Percentiles rank a stretch among this genome's conserved stretches.
Evolutionary conservation across 2,888 invertebrate species (phyloP).

Genomic region (Orthosia cruda): DNA sequence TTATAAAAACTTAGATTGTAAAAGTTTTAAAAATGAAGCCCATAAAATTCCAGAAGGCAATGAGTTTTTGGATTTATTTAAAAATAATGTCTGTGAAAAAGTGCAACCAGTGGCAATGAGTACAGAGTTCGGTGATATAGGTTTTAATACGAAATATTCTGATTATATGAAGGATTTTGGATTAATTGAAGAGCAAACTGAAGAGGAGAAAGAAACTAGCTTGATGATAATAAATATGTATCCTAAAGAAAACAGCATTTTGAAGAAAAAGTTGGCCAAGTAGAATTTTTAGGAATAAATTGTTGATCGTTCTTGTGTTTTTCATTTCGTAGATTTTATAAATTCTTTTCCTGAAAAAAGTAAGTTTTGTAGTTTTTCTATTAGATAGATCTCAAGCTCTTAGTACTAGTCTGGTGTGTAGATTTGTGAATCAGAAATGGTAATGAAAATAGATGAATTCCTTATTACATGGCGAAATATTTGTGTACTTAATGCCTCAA

Average conservation of each 20-base stretch:
- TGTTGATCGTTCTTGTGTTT: not conserved
- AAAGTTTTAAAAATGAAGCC: slow-evolving; percentile 77
- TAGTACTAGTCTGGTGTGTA: not conserved
- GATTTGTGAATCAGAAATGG: not conserved
- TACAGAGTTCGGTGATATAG: slow-evolving; percentile 82
- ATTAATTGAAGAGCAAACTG: slow-evolving; percentile 55
- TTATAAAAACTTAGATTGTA: slow-evolving; percentile 83
- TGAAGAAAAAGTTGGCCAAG: slow-evolving; percentile 56
- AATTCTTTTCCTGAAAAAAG: no score
- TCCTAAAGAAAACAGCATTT: slow-evolving; percentile 78
- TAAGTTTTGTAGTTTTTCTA: not conserved
- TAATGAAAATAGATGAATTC: no score
- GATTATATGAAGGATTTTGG: slow-evolving; percentile 76
- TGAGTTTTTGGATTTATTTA: slow-evolving; percentile 78
- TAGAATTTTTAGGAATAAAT: slow-evolving; percentile 33
- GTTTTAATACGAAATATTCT: slow-evolving; percentile 80
- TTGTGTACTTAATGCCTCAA: not conserved
- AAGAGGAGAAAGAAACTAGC: slow-evolving; percentile 68
- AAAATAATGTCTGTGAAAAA: slow-evolving; percentile 40
- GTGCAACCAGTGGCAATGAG: slow-evolving; percentile 76
- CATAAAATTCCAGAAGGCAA: slow-evolving; percentile 75
- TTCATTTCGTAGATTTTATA: slow-evolving; percentile 12
- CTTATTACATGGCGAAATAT: not conserved
- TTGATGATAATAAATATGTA: slow-evolving; percentile 77
- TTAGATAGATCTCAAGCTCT: not conserved